Evolutionary conservation across 2,888 invertebrate species (phyloP), one percentile per base, ranked within the genome.

Genomic region (Cancer borealis): DNA sequence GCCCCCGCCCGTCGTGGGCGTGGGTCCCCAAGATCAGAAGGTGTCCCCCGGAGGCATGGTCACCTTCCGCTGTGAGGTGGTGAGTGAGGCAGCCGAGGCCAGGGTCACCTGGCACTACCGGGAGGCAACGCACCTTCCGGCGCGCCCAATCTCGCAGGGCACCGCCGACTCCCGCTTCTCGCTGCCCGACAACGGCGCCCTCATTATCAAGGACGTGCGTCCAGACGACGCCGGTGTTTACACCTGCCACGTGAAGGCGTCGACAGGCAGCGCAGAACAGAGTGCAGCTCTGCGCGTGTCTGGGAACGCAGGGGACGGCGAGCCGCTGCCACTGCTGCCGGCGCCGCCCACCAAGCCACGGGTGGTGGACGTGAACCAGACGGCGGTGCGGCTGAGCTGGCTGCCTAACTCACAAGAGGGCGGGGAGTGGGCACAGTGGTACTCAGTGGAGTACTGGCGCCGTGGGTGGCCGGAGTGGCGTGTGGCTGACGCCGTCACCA

Each of bases 21-120:
- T 98, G 95, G 98, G 98, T 0, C 98, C 98, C 10, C 98, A 98
- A 95, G 98, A 99, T 97, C 98, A 98, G 97, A 98, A 98, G 0
- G 96, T 98, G 79, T 98, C 98, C 92, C 98, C 98, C 8, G 98
- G 98, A 95, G 99, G 99, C 96, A 98, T 98, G 96, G 99, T 98
- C 45, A 98, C 98, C 96, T 99, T 99, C 96, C 97, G 98, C 96
- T 98, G 99, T 94, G 99, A 99, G 1, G 97, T 98, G 89, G 98
- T 98, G 96, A 97, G 98, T 96, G 98, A 98, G 96, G 98, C 98
- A 93, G 98, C 98, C 89, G 98, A 98, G 97, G 98, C 93, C 5
- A 88, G 92, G 17, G 87, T 95, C 49, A 73, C 93, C 39, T 98
- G 94, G 95, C 95, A 93, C 93, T 93, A 93, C 93, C 92, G 87